Evolutionary conservation across 2,888 invertebrate species (phyloP).

Genomic region (Elmis aenea): DNA sequence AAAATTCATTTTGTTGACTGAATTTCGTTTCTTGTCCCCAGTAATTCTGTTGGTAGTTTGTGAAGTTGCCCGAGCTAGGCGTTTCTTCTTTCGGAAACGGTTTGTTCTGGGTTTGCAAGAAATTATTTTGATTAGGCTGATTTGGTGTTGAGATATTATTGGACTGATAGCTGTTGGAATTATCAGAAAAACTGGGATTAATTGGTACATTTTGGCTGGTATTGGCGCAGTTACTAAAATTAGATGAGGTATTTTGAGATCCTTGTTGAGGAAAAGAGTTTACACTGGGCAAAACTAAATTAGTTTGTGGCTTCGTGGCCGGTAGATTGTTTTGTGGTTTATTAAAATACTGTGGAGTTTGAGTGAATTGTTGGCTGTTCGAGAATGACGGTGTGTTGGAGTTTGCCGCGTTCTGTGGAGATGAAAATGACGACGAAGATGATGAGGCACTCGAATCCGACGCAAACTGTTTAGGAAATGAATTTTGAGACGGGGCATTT

Average conservation of each 20-base stretch:
- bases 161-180: conserved; percentile 35
- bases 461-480: no score
- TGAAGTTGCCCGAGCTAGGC: conserved; percentile 15
- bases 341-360: neutral
- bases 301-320: neutral
- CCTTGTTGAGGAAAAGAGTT: neutral
- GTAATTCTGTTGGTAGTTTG: conserved; percentile 17
- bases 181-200: conserved; percentile 30
- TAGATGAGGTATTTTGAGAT: neutral
- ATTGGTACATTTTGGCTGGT: no score
- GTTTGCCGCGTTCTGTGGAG: no score
- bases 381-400: neutral
- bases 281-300: neutral
- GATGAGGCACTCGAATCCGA: no score
- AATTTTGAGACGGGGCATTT: no score
- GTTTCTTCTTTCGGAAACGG: conserved; percentile 12
- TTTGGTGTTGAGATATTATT: no score
- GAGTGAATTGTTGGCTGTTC: neutral
- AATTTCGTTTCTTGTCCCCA: neutral
- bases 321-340: conserved; percentile 2
- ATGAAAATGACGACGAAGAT: no score
- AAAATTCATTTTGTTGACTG: conserved; percentile 9
- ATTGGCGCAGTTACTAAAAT: neutral
- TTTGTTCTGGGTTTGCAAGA: conserved; percentile 3
- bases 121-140: no score